Evolutionary conservation across 1,140 invertebrate species (phyloP).

Genomic region (Nixonia krombeini): DNA sequence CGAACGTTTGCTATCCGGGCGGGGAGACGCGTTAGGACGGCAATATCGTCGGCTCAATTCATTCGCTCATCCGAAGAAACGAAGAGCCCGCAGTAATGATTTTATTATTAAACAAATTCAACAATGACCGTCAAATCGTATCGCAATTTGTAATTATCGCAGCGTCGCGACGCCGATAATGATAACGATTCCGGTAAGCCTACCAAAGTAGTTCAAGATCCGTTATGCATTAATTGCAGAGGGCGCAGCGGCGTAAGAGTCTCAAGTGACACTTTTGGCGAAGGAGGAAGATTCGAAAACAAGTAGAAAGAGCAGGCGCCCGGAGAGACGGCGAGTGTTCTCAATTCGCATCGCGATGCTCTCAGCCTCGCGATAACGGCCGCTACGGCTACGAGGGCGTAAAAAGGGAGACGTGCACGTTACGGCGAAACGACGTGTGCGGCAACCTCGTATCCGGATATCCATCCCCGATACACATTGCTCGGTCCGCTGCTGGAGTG

Average conservation of each 20-base stretch:
- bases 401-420: conserved; percentile 1
- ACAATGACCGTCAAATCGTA: too few species aligned
- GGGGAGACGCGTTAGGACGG: too few species aligned
- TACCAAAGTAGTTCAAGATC: background rate
- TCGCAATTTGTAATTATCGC: too few species aligned
- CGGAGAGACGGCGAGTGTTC: conserved; percentile 5
- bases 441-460: conserved; percentile 7
- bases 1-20: too few species aligned
- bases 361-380: conserved; percentile 6
- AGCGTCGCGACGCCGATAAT: too few species aligned
- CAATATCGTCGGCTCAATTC: too few species aligned
- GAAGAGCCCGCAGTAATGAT: too few species aligned
- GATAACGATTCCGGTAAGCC: too few species aligned
- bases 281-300: conserved; percentile 9
- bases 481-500: too few species aligned
- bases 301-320: conserved; percentile 2
- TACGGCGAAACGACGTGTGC: conserved; percentile 5
- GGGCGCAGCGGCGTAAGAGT: conserved; percentile 1
- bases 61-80: too few species aligned
- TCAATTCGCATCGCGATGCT: conserved; percentile 9
- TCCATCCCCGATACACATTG: conserved; percentile 1
- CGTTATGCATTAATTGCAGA: background rate
- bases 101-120: too few species aligned
- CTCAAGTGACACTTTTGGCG: conserved; percentile 8
- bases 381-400: conserved; percentile 1